Evolutionary conservation across 92 coral and sea anemone species (phyloP), one percentile per base, ranked within the genome.

Genomic region (Phenganax subtilis): DNA sequence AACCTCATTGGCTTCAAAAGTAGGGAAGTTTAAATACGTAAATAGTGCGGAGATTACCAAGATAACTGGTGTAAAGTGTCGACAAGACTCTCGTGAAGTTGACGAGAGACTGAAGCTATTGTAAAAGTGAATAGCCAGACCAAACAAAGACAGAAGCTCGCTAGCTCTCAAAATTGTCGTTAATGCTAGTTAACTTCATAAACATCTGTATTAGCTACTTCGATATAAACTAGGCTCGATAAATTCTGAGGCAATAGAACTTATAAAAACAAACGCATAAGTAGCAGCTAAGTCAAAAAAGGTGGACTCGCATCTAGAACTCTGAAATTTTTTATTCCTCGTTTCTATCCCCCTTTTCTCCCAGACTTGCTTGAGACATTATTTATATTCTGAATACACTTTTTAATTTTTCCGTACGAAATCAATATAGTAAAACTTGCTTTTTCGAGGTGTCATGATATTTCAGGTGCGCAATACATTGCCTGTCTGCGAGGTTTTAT

Each of bases 21-120:
- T 53, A 27, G 14, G 17, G 17, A 25, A 59, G 12, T 25, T 12
- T 59, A 59, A 52, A 51, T 27, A 12, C 31, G 9, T 76, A 55
- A 76, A 31, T 76, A 62, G 53, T 31, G 65, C 54, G 68, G 65
- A 28, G 68, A 76, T 76, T 12, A 15, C 14, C 68, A 28, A 57
- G 30, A 76, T 57, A 76, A 57, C 54, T 28, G 70, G n/a, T 51
- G 3, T 1, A 29, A 59, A 76, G 81, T 76, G 81, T 27, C 70
- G 81, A 76, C 81, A 76, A 69, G 74, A 27, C 51, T 27, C 65
- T 76, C 53, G 61, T n/a, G 63, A 75, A 75, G 64, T 55, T 58
- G 17, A 25, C 52, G 53, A 76, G 56, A 76, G 28, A 53, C 25
- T 12, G 68, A 20, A 20, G 25, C 54, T 76, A 37, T 57, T 28